Conservation (phyloP, 2,888 invertebrate species). For the Rhamnusium bicolor region DNA sequence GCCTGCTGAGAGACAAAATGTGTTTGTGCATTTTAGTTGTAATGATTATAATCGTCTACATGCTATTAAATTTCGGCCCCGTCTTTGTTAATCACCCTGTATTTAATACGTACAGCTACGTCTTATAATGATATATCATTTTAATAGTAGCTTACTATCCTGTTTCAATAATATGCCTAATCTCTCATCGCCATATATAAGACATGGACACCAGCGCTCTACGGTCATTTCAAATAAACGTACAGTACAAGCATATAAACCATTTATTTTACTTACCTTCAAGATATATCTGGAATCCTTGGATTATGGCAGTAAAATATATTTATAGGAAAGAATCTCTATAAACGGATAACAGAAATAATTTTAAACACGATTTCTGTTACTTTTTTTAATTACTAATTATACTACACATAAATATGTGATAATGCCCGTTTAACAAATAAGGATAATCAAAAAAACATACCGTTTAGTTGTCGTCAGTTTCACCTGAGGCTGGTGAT, state of each 20-base stretch:
- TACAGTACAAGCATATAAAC: not conserved
- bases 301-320: not conserved
- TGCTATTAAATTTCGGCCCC: no score
- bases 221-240: no score
- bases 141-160: no score
- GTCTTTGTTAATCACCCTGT: no score
- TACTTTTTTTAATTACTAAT: not conserved
- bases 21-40: no score
- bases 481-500: not conserved
- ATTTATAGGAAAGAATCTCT: not conserved
- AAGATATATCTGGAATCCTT: not conserved
- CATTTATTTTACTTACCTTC: not conserved
- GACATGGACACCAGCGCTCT: no score
- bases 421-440: slow-evolving; percentile 11
- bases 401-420: not conserved
- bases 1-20: no score
- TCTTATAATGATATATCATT: no score
- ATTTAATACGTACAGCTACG: no score
- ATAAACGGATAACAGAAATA: not conserved
- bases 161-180: no score
- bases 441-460: slow-evolving; percentile 10
- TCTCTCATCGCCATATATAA: no score
- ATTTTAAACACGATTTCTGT: not conserved
- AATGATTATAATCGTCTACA: no score
- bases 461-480: not conserved